Evolutionary conservation across 2,797 vertebrate genomes (phyloP), one percentile per base, ranked within the genome.

Genomic region (Leuciscus waleckii): DNA sequence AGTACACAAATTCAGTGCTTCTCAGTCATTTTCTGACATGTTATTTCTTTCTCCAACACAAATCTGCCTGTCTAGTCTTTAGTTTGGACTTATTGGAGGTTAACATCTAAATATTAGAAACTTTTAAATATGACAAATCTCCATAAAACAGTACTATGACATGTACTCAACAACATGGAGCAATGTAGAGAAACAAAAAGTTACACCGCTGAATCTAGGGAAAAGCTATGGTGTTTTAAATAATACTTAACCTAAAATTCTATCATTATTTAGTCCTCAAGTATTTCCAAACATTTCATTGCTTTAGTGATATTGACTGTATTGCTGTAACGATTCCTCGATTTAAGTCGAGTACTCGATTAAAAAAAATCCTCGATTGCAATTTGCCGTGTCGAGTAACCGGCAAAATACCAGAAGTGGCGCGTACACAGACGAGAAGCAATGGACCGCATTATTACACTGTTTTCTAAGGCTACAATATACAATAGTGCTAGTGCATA

Each of bases 1-100:
- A 82, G 61, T 75, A 87, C 87, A 88, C 82, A 84, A 89, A 90
- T 81, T 82, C 41, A 82, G 39, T 82, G 81, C 68, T 73, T 74
- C 75, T 77, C 49, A 69, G 73, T 86, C 43, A 87, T 83, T 85
- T 79, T 81, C 26, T 82, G 37, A 54, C 54, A 61, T n/a, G 29
- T 67, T 78, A 41, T 67, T 54, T 39, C 61, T 43, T n/a, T 23
- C 7, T 77, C 43, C 5, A 69, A 54, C 32, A 67, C 54, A 76
- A 67, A 65, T 76, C 58, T 75, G 21, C 68, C 61, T 29, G 16
- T 41, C 35, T 43, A 77, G 35, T 29, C 35, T 78, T 63, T 41
- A 41, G 76, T 63, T 29, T 19, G 9, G 37, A 79, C 6, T 79
- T 41, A 63, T 7, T 77, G 63, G 63, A 32, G 29, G 63, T 65